Evolutionary conservation across 2,888 invertebrate species (phyloP).

Genomic region (Xanthorhoe designata): DNA sequence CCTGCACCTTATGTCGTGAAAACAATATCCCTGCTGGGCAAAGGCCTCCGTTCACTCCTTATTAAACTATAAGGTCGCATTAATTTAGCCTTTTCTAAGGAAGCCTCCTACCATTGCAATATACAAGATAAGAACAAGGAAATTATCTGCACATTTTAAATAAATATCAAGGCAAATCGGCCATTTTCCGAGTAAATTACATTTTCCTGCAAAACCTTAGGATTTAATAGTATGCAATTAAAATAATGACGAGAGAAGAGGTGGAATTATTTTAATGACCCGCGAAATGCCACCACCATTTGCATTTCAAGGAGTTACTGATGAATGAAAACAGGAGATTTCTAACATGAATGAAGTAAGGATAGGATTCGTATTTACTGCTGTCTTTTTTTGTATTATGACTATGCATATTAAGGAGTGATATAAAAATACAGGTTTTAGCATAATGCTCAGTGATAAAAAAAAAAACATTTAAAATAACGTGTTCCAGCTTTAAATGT

Average conservation of each 20-base stretch:
- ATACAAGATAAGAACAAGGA: slow-evolving; percentile 17
- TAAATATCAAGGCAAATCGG: slow-evolving; percentile 28
- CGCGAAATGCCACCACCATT: slow-evolving; percentile 34
- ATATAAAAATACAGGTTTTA: not conserved
- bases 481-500: too few species aligned
- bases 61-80: too few species aligned
- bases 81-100: not conserved
- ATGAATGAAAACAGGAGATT: not conserved
- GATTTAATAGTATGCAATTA: slow-evolving; percentile 52
- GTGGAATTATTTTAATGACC: slow-evolving; percentile 46
- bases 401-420: not conserved
- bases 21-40: too few species aligned
- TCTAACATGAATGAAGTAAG: too few species aligned
- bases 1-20: too few species aligned
- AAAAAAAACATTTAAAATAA: too few species aligned
- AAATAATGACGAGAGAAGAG: slow-evolving; percentile 43
- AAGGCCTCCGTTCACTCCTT: too few species aligned
- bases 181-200: slow-evolving; percentile 34
- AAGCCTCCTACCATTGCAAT: not conserved
- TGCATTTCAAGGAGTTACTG: slow-evolving; percentile 8
- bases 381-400: not conserved
- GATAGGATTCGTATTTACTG: not conserved
- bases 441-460: too few species aligned
- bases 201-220: slow-evolving; percentile 45
- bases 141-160: slow-evolving; percentile 14